Conservation (phyloP, 30 jellyfish, hydroid and myxozoan genomes). For the Chrysaora quinquecirrha region DNA sequence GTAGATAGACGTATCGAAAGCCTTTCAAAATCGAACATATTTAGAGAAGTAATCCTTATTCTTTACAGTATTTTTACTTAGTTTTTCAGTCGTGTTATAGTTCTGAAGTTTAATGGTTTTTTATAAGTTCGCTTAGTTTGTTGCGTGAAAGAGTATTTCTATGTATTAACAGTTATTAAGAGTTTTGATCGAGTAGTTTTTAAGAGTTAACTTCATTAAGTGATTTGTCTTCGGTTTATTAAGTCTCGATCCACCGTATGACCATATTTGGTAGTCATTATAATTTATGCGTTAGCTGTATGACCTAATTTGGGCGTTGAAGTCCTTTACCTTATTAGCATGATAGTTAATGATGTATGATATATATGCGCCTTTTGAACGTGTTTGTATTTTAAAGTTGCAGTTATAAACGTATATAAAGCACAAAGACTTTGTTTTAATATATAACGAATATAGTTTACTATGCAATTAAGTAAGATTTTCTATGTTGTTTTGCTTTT, state of each 20-base stretch:
- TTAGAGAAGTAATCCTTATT: too few species aligned
- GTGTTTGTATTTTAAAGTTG: conserved; percentile 7
- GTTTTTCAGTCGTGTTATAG: too few species aligned
- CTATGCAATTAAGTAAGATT: background rate
- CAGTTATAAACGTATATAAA: background rate
- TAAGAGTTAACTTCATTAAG: conserved; percentile 3
- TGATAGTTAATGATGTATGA: background rate
- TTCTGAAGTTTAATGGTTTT: too few species aligned
- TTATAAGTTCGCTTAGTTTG: conserved; percentile 26
- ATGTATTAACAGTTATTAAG: background rate
- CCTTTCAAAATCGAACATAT: too few species aligned
- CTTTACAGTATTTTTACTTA: too few species aligned
- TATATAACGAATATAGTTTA: conserved; percentile 1
- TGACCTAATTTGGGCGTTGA: conserved; percentile 3
- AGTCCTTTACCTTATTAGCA: background rate
- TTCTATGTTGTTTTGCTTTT: background rate
- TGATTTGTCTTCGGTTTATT: conserved; percentile 40
- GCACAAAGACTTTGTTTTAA: background rate
- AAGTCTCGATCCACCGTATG: background rate
- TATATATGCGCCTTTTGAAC: background rate
- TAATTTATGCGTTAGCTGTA: background rate
- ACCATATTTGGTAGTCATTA: conserved; percentile 29
- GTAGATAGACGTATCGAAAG: too few species aligned
- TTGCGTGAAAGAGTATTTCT: conserved; percentile 57
- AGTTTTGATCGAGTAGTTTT: conserved; percentile 29